A percentile compares a stretch with the other conserved stretches of the same genome.
Evolutionary conservation across 2,797 vertebrate species (phyloP).

Genomic region (Malurus leucopterus): DNA sequence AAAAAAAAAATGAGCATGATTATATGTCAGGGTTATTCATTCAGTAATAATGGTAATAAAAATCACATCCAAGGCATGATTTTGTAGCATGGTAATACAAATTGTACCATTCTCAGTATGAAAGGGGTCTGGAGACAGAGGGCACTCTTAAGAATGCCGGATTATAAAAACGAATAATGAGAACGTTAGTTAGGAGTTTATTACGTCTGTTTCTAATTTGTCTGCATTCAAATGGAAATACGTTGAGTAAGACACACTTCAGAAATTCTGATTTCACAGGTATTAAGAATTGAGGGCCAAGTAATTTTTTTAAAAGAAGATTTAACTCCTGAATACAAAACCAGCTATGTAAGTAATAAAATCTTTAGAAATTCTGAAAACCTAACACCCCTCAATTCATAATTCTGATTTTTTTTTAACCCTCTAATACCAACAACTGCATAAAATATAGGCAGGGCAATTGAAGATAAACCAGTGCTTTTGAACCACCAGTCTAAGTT

Average conservation of each 20-base stretch:
- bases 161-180: neutral
- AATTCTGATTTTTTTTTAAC: neutral
- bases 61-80: neutral
- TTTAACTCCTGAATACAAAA: neutral
- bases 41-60: neutral
- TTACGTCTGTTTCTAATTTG: neutral
- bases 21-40: neutral
- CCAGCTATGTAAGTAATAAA: neutral
- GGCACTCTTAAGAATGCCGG: neutral
- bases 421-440: neutral
- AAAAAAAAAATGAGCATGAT: neutral
- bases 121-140: neutral
- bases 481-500: neutral
- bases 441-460: neutral
- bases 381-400: neutral
- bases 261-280: neutral
- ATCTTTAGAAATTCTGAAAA: neutral
- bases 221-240: neutral
- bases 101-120: neutral
- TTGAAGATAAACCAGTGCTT: neutral
- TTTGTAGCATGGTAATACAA: neutral
- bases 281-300: neutral
- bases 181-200: neutral
- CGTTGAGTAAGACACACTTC: neutral
- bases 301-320: neutral